These are phyloP conservation scores for Agelas oroides DNA, from an alignment of 37 sponge, comb jelly and placozoan genomes.

Conservation along the genomic window DNA sequence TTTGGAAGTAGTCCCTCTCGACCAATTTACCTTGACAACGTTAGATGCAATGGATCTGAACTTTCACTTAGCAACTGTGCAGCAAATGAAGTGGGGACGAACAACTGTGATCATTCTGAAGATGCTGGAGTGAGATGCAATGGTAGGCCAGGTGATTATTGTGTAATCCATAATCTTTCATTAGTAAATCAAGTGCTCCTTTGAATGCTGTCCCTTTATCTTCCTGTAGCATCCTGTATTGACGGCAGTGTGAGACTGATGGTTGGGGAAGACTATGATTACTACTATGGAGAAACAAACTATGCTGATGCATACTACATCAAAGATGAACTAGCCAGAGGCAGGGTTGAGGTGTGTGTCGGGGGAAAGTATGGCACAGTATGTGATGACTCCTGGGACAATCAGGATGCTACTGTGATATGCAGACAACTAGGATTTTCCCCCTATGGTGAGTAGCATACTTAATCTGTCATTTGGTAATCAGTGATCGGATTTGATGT, in stretches of 20 bases:
- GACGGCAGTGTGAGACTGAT: constrained; percentile 45
- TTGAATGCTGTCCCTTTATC: background rate
- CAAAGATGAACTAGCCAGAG: background rate
- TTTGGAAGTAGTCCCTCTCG: constrained; percentile 12
- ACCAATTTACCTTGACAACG: background rate
- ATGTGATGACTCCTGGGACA: constrained; percentile 20
- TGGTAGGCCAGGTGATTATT: background rate
- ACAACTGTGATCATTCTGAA: background rate
- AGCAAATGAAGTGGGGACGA: too few species aligned
- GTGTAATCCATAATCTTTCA: too few species aligned
- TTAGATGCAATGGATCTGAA: background rate
- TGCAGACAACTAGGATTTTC: constrained; percentile 39
- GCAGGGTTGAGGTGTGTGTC: constrained; percentile 44
- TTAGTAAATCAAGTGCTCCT: too few species aligned
- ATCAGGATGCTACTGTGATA: constrained; percentile 21
- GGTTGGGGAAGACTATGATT: constrained; percentile 55
- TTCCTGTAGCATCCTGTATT: background rate
- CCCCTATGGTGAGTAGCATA: constrained; percentile 18
- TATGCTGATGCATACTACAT: too few species aligned
- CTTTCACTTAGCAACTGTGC: background rate
- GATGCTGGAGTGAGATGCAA: constrained; percentile 2
- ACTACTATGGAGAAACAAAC: too few species aligned
- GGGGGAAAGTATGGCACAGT: constrained; percentile 20
- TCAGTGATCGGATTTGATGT: too few species aligned
- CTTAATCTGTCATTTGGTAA: too few species aligned